Evolutionary conservation across 1,140 invertebrate genomes (phyloP).

Genomic region (Druon quercuslanigerum): DNA sequence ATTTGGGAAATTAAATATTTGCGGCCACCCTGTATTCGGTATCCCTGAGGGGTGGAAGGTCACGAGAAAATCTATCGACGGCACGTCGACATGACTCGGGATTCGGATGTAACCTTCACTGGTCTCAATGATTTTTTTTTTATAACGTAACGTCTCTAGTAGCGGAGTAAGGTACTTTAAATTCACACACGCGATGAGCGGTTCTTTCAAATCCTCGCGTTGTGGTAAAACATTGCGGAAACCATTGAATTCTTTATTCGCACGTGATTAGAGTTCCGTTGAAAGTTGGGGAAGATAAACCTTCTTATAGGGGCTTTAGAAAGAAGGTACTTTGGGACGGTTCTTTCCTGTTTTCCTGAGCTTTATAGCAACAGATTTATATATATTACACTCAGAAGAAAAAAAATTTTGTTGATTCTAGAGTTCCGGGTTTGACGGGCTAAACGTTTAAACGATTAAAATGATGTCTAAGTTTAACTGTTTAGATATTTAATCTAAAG

Average conservation of each 20-base stretch:
- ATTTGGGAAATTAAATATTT: background rate
- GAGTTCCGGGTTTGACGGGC: too few relatives aligned
- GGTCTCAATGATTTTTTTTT: background rate
- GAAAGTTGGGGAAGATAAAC: constrained; percentile 1
- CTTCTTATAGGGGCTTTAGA: too few relatives aligned
- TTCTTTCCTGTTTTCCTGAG: too few relatives aligned
- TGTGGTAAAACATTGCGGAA: constrained; percentile 15
- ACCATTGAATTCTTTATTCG: constrained; percentile 29
- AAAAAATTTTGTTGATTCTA: too few relatives aligned
- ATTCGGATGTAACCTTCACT: background rate
- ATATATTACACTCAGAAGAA: too few relatives aligned
- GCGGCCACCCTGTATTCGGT: background rate
- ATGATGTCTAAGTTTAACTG: too few relatives aligned
- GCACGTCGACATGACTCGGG: constrained; percentile 24
- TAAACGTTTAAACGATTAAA: too few relatives aligned
- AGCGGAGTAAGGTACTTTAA: background rate
- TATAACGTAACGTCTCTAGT: background rate
- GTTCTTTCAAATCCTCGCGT: constrained; percentile 1
- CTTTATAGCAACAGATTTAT: too few relatives aligned
- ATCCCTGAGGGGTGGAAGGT: constrained; percentile 24
- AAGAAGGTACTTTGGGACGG: too few relatives aligned
- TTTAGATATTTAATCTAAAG: too few relatives aligned
- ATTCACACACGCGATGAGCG: constrained; percentile 12
- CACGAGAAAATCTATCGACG: constrained; percentile 30
- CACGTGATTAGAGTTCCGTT: constrained; percentile 22